These are phyloP conservation scores for Sphyrna mokarran DNA, from an alignment of 2,113 vertebrate species.

Conservation along the genomic window DNA sequence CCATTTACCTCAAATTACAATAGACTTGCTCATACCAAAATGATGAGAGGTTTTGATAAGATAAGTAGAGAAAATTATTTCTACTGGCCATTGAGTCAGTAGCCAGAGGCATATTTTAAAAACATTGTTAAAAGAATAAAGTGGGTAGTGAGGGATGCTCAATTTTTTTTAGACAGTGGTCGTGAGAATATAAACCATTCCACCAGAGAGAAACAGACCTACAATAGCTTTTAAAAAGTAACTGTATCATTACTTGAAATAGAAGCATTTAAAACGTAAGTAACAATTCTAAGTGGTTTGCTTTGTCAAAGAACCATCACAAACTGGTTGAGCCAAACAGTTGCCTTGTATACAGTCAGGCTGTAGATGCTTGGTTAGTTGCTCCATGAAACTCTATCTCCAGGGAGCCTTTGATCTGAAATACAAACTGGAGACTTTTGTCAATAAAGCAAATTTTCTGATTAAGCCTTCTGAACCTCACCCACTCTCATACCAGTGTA, in stretches of 20 bases:
- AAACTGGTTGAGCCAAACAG: neutral
- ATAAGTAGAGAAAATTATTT: neutral
- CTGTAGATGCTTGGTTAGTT: neutral
- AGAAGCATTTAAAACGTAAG: neutral
- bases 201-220: neutral
- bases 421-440: neutral
- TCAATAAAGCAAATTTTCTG: neutral
- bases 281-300: constrained; percentile 9
- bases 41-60: neutral
- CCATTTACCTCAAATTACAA: constrained; percentile 11
- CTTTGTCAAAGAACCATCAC: neutral
- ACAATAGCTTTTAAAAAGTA: neutral
- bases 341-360: neutral
- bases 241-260: neutral
- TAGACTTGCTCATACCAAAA: neutral
- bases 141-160: too few relatives aligned
- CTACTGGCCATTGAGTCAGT: neutral
- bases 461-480: neutral
- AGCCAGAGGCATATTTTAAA: neutral
- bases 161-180: neutral
- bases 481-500: neutral
- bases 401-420: neutral
- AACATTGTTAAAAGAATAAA: constrained; percentile 1
- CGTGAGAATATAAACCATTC: neutral
- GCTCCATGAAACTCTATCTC: neutral